Evolutionary conservation across 2,797 vertebrate genomes (phyloP).

Genomic region (Tachyglossus aculeatus): DNA sequence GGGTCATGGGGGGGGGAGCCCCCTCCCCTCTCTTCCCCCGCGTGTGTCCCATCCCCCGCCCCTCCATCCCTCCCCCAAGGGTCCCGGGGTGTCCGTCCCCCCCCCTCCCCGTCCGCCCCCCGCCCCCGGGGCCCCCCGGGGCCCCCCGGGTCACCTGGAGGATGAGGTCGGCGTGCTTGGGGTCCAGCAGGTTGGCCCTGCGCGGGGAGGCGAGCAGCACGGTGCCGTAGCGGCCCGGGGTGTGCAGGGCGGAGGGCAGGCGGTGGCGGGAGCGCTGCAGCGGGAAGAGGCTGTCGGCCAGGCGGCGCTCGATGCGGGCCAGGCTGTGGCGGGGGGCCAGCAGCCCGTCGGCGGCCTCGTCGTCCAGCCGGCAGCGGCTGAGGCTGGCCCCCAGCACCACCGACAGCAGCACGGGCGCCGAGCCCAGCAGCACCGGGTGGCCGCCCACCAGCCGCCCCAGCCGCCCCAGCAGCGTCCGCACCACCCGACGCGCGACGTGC

Average conservation of each 20-base stretch:
- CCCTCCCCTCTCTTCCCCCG: too few species aligned
- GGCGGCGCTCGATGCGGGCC: slow-evolving; percentile 96
- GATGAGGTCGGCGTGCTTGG: slow-evolving; percentile 88
- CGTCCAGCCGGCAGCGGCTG: slow-evolving; percentile 95
- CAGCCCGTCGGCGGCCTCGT: slow-evolving; percentile 93
- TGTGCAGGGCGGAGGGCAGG: slow-evolving; percentile 96
- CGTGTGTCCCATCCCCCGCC: too few species aligned
- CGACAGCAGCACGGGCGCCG: slow-evolving; percentile 92
- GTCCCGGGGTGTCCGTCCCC: too few species aligned
- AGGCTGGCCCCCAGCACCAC: slow-evolving; percentile 96
- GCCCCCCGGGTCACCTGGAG: slow-evolving; percentile 86
- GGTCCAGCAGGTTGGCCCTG: slow-evolving; percentile 93
- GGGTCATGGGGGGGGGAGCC: not conserved
- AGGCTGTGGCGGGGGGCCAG: slow-evolving; percentile 95
- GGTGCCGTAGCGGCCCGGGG: slow-evolving; percentile 92
- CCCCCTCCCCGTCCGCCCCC: slow-evolving; percentile 18
- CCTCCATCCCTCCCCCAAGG: too few species aligned
- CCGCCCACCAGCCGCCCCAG: slow-evolving; percentile 94
- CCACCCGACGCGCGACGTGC: slow-evolving; percentile 94
- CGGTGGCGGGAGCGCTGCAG: slow-evolving; percentile 96
- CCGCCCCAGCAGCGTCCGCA: slow-evolving; percentile 90
- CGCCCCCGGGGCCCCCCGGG: not conserved
- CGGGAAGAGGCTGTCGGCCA: slow-evolving; percentile 95
- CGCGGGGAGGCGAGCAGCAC: slow-evolving; percentile 90
- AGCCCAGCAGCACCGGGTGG: slow-evolving; percentile 97